Conservation (phyloP, 2,113 vertebrate genomes). For the Arenaria interpres region DNA sequence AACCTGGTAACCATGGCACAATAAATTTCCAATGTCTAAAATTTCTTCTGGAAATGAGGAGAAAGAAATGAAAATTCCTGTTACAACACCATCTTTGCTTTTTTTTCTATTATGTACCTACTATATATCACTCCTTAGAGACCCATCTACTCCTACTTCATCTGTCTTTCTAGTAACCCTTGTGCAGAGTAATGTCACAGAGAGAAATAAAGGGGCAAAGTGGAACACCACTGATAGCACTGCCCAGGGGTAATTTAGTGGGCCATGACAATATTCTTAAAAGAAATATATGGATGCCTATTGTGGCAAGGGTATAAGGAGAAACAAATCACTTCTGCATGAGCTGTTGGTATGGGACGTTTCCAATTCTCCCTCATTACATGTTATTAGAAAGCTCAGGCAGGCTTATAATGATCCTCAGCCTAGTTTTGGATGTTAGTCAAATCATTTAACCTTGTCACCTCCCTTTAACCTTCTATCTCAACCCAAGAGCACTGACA, state of each 20-base stretch:
- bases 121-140: slow-evolving; percentile 64
- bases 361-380: slow-evolving; percentile 31
- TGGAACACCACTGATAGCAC: slow-evolving; percentile 41
- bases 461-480: slow-evolving; percentile 41
- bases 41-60: slow-evolving; percentile 43
- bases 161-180: slow-evolving; percentile 60
- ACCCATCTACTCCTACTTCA: slow-evolving; percentile 50
- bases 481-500: background rate
- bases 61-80: slow-evolving; percentile 40
- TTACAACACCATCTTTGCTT: background rate
- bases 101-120: slow-evolving; percentile 47
- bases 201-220: slow-evolving; percentile 67
- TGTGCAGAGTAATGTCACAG: slow-evolving; percentile 51
- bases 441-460: slow-evolving; percentile 67
- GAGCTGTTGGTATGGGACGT: slow-evolving; percentile 21
- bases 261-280: slow-evolving; percentile 47
- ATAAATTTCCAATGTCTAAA: slow-evolving; percentile 36
- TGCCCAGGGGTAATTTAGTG: slow-evolving; percentile 65
- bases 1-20: background rate
- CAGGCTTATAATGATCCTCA: slow-evolving; percentile 1
- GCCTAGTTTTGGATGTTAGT: slow-evolving; percentile 54
- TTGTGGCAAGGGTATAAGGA: background rate
- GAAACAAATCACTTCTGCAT: slow-evolving; percentile 60
- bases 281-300: slow-evolving; percentile 39
- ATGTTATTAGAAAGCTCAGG: slow-evolving; percentile 46